These are phyloP conservation scores for Coranthus polyacanthus DNA, from an alignment of 2,797 vertebrate genomes.

Conservation along the genomic window DNA sequence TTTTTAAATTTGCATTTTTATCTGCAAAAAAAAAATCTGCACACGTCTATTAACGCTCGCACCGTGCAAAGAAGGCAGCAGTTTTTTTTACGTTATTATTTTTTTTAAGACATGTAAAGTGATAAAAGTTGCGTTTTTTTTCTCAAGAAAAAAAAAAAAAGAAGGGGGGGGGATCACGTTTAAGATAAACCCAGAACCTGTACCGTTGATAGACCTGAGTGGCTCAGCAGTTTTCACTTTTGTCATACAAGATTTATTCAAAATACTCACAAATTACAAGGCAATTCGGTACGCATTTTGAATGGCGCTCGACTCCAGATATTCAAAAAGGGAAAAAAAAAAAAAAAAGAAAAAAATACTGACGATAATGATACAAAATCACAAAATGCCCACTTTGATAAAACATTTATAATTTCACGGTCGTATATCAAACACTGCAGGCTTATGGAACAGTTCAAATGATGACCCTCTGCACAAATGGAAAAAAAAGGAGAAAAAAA, in stretches of 20 bases:
- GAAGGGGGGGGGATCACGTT: too few species aligned
- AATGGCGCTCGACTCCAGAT: slow-evolving; percentile 74
- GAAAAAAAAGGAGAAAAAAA: slow-evolving; percentile 78
- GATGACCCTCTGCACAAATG: slow-evolving; percentile 75
- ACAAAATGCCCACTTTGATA: slow-evolving; percentile 83
- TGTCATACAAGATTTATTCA: slow-evolving; percentile 84
- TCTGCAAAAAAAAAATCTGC: slow-evolving; percentile 7
- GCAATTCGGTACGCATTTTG: slow-evolving; percentile 84
- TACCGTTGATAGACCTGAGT: slow-evolving; percentile 15
- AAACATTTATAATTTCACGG: slow-evolving; percentile 82
- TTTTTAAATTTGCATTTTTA: background rate
- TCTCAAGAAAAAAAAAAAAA: too few species aligned
- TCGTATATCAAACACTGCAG: slow-evolving; percentile 81
- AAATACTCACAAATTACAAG: slow-evolving; percentile 88
- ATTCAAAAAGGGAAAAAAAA: slow-evolving; percentile 51
- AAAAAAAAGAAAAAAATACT: slow-evolving; percentile 40
- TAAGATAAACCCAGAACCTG: slow-evolving; percentile 4
- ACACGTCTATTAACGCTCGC: background rate
- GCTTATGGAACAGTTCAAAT: slow-evolving; percentile 73
- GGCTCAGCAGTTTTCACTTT: slow-evolving; percentile 67
- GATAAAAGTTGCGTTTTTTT: background rate
- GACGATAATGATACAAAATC: slow-evolving; percentile 80
- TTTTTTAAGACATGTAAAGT: slow-evolving; percentile 7
- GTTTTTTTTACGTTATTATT: too few species aligned
- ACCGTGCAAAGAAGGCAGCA: slow-evolving; percentile 2